A percentile compares a stretch with the other conserved stretches of the same genome.
Conservation (phyloP, 2,888 invertebrate genomes). For the Campopleginae sp. region DNA sequence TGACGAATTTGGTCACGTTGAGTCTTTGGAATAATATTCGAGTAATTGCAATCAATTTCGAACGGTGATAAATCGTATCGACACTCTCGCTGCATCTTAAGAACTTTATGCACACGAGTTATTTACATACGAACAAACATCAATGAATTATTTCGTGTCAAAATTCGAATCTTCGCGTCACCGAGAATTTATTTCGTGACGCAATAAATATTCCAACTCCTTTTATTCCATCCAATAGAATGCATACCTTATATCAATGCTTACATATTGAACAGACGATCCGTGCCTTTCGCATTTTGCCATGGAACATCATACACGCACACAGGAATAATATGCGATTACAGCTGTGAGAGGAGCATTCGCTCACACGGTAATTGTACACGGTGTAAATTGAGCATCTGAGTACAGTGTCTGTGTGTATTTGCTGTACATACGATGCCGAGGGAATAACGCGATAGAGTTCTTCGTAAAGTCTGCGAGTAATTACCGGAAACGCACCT, state of each 20-base stretch:
- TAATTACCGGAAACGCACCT: conserved; percentile 79
- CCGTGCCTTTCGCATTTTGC: conserved; percentile 39
- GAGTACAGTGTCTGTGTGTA: conserved; percentile 9
- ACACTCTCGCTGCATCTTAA: not conserved
- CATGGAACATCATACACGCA: conserved; percentile 31
- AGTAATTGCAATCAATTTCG: conserved; percentile 17
- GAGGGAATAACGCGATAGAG: conserved; percentile 74
- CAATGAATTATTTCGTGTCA: conserved; percentile 16
- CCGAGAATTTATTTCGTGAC: conserved; percentile 49
- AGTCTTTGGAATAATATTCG: not conserved
- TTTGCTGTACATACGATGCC: conserved; percentile 29
- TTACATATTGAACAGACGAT: conserved; percentile 16
- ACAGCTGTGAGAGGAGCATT: conserved; percentile 34
- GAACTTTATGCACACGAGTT: not conserved
- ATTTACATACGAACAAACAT: not conserved
- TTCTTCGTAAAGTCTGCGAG: conserved; percentile 76
- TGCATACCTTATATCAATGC: conserved; percentile 31
- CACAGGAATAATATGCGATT: conserved; percentile 14
- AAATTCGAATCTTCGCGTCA: conserved; percentile 33
- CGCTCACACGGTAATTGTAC: conserved; percentile 74
- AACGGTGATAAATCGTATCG: not conserved
- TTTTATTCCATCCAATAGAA: conserved; percentile 25
- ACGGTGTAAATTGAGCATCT: conserved; percentile 49
- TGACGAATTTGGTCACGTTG: not conserved
- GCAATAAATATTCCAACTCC: conserved; percentile 61